Evolutionary conservation across 2,113 vertebrate genomes (phyloP).

Genomic region (Ornithorhynchus anatinus): DNA sequence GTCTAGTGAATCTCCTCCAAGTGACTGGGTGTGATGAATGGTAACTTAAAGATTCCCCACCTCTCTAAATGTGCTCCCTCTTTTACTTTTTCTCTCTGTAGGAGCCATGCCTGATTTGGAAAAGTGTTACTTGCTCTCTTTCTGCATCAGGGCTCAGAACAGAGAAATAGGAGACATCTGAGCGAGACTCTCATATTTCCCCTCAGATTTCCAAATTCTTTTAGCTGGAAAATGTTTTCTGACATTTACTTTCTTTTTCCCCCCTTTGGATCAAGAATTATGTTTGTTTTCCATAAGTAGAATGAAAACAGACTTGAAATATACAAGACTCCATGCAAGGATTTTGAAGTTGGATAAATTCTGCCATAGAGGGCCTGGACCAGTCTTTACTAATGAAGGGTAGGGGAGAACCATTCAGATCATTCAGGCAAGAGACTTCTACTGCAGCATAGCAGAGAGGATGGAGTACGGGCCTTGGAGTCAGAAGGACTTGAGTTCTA

Average conservation of each 20-base stretch:
- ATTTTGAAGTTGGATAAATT: no score
- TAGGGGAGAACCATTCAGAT: no score
- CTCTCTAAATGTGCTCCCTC: not conserved
- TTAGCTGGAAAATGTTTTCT: not conserved
- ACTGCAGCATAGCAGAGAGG: no score
- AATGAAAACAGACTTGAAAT: no score
- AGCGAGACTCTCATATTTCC: not conserved
- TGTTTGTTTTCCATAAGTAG: no score
- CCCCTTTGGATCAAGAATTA: conserved; percentile 1
- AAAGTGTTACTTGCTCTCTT: not conserved
- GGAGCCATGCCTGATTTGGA: not conserved
- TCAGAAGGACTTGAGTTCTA: no score
- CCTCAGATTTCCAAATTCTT: not conserved
- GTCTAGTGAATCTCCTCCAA: not conserved
- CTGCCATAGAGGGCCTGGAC: no score
- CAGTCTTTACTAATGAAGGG: no score
- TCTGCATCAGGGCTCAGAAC: not conserved
- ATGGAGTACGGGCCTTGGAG: no score
- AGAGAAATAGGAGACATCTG: not conserved
- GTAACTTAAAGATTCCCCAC: not conserved
- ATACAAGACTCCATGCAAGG: no score
- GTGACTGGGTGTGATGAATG: not conserved
- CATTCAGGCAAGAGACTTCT: no score
- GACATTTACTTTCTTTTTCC: not conserved
- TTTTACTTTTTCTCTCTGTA: not conserved